Conservation (phyloP, 2,113 vertebrate species). For the Macrotus californicus region DNA sequence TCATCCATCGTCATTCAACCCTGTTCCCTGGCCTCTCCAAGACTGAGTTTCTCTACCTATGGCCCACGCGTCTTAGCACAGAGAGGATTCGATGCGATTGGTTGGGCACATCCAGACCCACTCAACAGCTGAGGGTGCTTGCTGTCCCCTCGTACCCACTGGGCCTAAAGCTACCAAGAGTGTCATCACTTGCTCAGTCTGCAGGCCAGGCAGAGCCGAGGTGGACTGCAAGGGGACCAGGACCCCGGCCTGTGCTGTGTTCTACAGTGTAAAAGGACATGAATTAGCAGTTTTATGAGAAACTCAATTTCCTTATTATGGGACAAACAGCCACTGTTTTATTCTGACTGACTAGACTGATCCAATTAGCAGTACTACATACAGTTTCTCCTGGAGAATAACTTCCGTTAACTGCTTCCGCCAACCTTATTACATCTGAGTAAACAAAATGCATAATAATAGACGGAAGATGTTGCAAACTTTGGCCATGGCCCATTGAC, state of each 20-base stretch:
- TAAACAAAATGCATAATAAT: conserved; percentile 63
- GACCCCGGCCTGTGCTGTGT: neutral
- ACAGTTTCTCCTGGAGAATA: conserved; percentile 65
- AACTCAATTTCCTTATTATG: conserved; percentile 44
- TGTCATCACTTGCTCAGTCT: accelerated
- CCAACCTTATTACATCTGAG: conserved; percentile 68
- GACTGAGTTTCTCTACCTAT: neutral
- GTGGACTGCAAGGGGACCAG: accelerated
- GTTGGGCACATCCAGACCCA: accelerated
- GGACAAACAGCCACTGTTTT: conserved; percentile 51
- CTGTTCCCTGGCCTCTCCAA: neutral
- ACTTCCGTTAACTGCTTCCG: conserved; percentile 65
- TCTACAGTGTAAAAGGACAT: neutral
- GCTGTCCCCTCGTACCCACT: accelerated
- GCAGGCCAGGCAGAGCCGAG: neutral
- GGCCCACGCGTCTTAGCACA: too few relatives aligned
- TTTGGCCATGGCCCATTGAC: conserved; percentile 60
- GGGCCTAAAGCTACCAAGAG: too few relatives aligned
- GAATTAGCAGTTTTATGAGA: conserved; percentile 51
- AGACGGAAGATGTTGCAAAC: conserved; percentile 52
- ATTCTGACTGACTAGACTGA: conserved; percentile 65
- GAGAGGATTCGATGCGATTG: accelerated
- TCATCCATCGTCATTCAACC: too few relatives aligned
- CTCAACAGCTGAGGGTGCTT: accelerated
- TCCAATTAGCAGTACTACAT: conserved; percentile 68